These are phyloP conservation scores for Acholoe squamosa DNA, from an alignment of 2,888 invertebrate genomes.

Conservation along the genomic window DNA sequence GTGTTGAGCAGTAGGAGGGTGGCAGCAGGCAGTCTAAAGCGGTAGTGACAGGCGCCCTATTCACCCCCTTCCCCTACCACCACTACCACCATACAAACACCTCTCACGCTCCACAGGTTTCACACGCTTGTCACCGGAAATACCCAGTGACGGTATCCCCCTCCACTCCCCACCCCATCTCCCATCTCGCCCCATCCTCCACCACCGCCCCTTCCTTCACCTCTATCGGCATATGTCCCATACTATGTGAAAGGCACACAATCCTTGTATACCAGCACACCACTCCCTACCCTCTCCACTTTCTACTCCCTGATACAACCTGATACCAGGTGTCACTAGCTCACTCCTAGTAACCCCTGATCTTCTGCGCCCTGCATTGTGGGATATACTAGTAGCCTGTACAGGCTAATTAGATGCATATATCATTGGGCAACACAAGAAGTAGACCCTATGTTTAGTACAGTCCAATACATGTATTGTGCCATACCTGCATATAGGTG, in stretches of 20 bases:
- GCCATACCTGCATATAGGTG: no score
- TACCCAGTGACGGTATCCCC: constrained; percentile 11
- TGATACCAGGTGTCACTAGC: no score
- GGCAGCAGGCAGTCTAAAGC: background rate
- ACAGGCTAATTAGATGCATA: no score
- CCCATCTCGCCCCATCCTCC: background rate
- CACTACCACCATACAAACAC: background rate
- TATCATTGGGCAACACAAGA: no score
- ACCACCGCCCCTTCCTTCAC: background rate
- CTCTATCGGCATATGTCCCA: background rate
- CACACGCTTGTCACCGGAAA: constrained; percentile 44
- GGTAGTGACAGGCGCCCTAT: constrained; percentile 3
- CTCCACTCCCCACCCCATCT: background rate
- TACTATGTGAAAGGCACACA: no score
- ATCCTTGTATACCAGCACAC: background rate
- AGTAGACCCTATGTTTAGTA: no score
- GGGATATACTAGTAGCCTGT: no score
- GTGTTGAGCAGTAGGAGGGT: background rate
- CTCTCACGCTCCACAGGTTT: constrained; percentile 28
- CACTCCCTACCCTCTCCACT: background rate
- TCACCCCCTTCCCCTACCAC: background rate
- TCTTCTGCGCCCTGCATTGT: no score
- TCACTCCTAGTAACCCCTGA: no score
- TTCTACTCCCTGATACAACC: no score
- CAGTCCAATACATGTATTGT: no score